Percentiles rank a stretch among this genome's conserved stretches.
Evolutionary conservation across 2,888 invertebrate species (phyloP).

Genomic region (Phaonia tiefii): DNA sequence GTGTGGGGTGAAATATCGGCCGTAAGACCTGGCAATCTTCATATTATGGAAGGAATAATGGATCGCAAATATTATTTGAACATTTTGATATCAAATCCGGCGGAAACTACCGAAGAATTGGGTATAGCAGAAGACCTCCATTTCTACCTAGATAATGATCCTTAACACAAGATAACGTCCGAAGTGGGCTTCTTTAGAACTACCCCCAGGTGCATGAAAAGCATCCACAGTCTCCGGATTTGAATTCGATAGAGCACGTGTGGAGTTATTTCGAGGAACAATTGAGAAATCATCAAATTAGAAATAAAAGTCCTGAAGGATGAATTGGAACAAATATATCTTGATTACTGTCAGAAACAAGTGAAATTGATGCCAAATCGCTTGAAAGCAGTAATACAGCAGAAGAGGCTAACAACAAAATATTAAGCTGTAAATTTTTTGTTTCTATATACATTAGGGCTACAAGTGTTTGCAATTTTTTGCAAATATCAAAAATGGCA

Average conservation of each 20-base stretch:
- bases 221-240: constrained; percentile 54
- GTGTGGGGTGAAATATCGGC: no score
- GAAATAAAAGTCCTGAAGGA: constrained; percentile 16
- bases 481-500: no score
- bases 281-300: constrained; percentile 28
- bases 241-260: constrained; percentile 47
- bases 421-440: constrained; percentile 1
- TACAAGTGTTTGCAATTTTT: no score
- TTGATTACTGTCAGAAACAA: constrained; percentile 29
- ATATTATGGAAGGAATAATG: no score
- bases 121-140: constrained; percentile 39
- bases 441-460: no score
- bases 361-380: constrained; percentile 37
- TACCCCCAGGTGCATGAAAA: constrained; percentile 61
- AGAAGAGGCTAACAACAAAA: constrained; percentile 34
- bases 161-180: no score
- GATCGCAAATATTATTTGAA: constrained; percentile 8
- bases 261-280: no score
- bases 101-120: constrained; percentile 10
- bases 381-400: constrained; percentile 21
- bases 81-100: background rate
- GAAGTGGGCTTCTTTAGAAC: constrained; percentile 62
- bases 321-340: constrained; percentile 19
- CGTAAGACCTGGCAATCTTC: constrained; percentile 17
- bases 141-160: no score